Percentiles rank a stretch among this genome's conserved stretches.
Evolutionary conservation across 2,113 vertebrate genomes (phyloP).

Genomic region (Oophaga pumilio): DNA sequence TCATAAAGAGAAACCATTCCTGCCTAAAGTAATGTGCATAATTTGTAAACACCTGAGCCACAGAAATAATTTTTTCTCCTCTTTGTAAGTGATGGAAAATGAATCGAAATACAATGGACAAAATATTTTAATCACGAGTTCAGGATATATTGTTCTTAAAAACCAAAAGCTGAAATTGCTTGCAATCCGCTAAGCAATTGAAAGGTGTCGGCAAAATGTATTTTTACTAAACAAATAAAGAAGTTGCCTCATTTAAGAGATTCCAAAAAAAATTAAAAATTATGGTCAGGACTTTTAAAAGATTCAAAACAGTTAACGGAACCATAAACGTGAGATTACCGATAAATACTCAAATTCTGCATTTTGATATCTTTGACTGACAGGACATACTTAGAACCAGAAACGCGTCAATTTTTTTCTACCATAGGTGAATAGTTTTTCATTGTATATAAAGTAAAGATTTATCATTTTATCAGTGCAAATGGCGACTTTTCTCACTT

Average conservation of each 20-base stretch:
- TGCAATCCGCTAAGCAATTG: conserved; percentile 20
- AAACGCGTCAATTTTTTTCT: no score
- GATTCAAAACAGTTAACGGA: neutral
- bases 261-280: neutral
- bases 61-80: neutral
- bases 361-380: neutral
- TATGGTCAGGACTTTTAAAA: neutral
- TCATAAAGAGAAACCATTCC: conserved; percentile 37
- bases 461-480: no score
- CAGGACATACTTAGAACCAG: neutral
- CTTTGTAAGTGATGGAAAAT: neutral
- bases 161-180: conserved; percentile 18
- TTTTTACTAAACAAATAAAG: neutral
- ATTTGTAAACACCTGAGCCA: conserved; percentile 48
- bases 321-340: neutral
- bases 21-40: conserved; percentile 36
- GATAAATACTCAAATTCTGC: neutral
- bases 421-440: no score
- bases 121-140: neutral
- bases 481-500: no score
- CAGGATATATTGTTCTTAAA: conserved; percentile 37
- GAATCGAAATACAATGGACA: conserved; percentile 11
- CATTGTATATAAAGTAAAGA: no score
- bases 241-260: neutral
- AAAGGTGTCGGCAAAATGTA: conserved; percentile 5